Conservation (phyloP, 1,140 invertebrate species). For the Pseudomyrmex concolor region DNA sequence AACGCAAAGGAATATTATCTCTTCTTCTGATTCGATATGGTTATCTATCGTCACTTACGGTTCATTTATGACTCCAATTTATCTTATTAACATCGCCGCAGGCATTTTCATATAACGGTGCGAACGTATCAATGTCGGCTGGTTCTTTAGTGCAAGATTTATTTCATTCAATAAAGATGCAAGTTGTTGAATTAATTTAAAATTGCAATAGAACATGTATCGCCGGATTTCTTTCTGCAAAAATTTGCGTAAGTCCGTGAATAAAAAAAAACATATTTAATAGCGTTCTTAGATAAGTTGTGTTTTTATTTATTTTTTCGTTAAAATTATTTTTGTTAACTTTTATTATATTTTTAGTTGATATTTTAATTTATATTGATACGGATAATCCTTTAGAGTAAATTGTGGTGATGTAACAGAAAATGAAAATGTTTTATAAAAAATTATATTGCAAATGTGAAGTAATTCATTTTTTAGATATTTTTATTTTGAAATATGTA, state of each 20-base stretch:
- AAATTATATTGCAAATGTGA: not conserved
- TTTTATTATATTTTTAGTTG: not conserved
- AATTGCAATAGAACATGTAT: not conserved
- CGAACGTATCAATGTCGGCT: constrained; percentile 24
- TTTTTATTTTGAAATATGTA: not conserved
- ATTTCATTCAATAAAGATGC: constrained; percentile 13
- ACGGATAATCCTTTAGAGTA: too few species aligned
- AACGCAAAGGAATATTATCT: constrained; percentile 20
- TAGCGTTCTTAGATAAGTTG: not conserved
- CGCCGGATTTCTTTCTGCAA: not conserved
- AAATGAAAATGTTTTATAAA: not conserved
- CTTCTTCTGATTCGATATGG: constrained; percentile 15
- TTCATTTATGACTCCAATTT: constrained; percentile 60
- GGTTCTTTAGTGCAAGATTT: too few species aligned
- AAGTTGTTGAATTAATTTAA: not conserved
- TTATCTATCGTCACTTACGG: constrained; percentile 61
- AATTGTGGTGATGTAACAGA: not conserved
- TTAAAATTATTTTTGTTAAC: constrained; percentile 14
- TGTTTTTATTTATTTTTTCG: not conserved
- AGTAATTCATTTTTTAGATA: not conserved
- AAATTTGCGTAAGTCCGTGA: too few species aligned
- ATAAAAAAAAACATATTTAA: not conserved
- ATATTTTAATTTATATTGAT: not conserved
- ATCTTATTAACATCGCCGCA: constrained; percentile 64
- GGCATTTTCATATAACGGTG: constrained; percentile 64